Evolutionary conservation across 2,888 invertebrate genomes (phyloP).

Genomic region (Diaprepes abbreviatus): DNA sequence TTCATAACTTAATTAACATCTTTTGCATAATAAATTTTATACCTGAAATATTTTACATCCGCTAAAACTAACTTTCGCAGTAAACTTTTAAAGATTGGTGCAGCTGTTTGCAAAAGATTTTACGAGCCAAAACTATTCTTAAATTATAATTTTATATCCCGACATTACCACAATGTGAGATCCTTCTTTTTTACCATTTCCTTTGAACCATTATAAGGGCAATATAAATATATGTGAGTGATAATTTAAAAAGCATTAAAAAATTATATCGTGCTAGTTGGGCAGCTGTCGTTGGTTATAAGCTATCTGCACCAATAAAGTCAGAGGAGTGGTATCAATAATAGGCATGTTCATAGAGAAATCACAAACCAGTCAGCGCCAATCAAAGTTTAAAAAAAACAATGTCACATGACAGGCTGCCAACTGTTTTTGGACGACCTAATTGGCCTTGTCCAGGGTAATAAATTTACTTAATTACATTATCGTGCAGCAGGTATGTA

Average conservation of each 20-base stretch:
- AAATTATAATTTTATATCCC: constrained; percentile 33
- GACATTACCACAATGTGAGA: constrained; percentile 13
- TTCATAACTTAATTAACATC: too few species aligned
- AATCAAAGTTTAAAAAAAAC: too few species aligned
- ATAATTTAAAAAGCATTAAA: constrained; percentile 44
- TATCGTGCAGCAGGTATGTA: too few species aligned
- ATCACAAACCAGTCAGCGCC: too few species aligned
- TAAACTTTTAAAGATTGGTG: constrained; percentile 25
- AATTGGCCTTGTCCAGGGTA: too few species aligned
- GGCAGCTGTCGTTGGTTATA: constrained; percentile 21
- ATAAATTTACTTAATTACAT: too few species aligned
- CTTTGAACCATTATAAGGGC: constrained; percentile 25
- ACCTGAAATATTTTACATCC: constrained; percentile 11
- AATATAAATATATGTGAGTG: constrained; percentile 31
- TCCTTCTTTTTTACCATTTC: constrained; percentile 19
- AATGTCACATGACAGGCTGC: too few species aligned
- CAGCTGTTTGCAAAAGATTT: constrained; percentile 18
- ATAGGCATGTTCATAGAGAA: too few species aligned
- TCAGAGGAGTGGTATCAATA: too few species aligned
- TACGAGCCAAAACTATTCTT: constrained; percentile 24
- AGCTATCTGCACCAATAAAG: not conserved
- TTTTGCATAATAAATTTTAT: constrained; percentile 11
- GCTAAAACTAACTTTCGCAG: constrained; percentile 12
- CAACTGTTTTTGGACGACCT: too few species aligned
- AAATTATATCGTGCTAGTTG: constrained; percentile 15